phyloP scores from a whole-genome alignment of 2,797 vertebrate genomes.

The Coendou prehensilis region DNA sequence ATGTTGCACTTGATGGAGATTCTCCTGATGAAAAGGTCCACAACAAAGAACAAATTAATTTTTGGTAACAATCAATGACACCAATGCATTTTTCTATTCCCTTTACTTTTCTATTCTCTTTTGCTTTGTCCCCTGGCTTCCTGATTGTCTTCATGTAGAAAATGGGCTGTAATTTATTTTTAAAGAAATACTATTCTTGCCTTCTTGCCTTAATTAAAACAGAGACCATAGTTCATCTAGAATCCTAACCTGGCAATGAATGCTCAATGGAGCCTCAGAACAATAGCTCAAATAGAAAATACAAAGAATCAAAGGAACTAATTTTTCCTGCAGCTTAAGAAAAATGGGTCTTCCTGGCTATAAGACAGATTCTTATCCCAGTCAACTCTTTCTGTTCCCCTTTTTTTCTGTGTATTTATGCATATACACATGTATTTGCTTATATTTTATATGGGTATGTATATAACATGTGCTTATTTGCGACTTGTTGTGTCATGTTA shows the following conservation, averaged over 20 bases:
- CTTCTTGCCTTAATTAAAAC: conserved; percentile 73
- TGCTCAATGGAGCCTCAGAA: not conserved
- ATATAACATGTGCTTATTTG: not conserved
- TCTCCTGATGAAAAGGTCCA: conserved; percentile 83
- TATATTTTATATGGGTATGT: not conserved
- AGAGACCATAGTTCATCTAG: conserved; percentile 23
- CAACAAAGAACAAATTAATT: conserved; percentile 86
- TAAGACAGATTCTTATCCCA: not conserved
- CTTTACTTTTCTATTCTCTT: conserved; percentile 37
- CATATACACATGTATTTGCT: too few relatives aligned
- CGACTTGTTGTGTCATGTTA: not conserved
- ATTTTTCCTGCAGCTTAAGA: not conserved
- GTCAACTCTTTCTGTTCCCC: not conserved
- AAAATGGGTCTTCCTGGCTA: not conserved
- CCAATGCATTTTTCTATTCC: conserved; percentile 62
- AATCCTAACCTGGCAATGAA: conserved; percentile 35
- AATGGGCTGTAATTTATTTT: conserved; percentile 82
- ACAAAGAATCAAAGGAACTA: not conserved
- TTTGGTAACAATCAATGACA: conserved; percentile 78
- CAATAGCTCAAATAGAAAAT: conserved; percentile 27
- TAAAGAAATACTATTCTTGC: conserved; percentile 65
- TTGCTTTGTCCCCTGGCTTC: conserved; percentile 58
- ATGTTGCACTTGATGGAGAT: conserved; percentile 83
- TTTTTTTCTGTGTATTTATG: not conserved
- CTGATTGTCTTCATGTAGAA: conserved; percentile 80